Evolutionary conservation across 2,113 vertebrate genomes (phyloP), one percentile per base, ranked within the genome.

Genomic region (Phaethon lepturus): DNA sequence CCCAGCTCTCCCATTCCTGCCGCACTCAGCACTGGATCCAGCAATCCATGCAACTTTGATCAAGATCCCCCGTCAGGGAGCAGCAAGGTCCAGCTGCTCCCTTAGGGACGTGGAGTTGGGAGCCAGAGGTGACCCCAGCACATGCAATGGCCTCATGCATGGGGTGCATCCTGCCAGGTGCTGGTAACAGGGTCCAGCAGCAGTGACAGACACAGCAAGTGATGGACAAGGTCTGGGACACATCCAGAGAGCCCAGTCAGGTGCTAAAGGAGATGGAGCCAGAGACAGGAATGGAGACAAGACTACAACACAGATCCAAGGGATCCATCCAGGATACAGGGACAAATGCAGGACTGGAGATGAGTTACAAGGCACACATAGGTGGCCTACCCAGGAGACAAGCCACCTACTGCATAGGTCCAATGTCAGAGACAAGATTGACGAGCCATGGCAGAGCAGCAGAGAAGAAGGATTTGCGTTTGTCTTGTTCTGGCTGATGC

Each of bases 31-130:
- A 52, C n/a, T 49, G 26, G 33, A 22, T 45, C 20, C 7, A 13
- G 16, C 8, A 25, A 45, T 6, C 7, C 17, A 42, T 22, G 11
- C 7, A 42, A 4, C 29, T 78, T 47, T 12, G 53, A n/a, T 17
- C 18, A 56, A 50, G 24, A 76, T 13, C 22, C 22, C 10, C 10
- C 35, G 24, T 7, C 10, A 82, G 38, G 40, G 17, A 64, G 13
- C 13, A 45, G 7, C 14, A 40, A 16, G 25, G 17, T 33, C 29
- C 4, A 4, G 9, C 40, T 59, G 8, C 8, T 53, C 4, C 22
- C 15, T 9, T 13, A 18, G 6, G 38, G 8, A 28, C 9, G 3
- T 1, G 28, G 28, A 45, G 2, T 6, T 9, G 1, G 38, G 29
- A 84, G 33, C 3, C 47, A 55, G 17, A 56, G 28, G 11, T 63